Evolutionary conservation across 2,888 invertebrate genomes (phyloP), one percentile per base, ranked within the genome.

Genomic region (Anodontia alba): DNA sequence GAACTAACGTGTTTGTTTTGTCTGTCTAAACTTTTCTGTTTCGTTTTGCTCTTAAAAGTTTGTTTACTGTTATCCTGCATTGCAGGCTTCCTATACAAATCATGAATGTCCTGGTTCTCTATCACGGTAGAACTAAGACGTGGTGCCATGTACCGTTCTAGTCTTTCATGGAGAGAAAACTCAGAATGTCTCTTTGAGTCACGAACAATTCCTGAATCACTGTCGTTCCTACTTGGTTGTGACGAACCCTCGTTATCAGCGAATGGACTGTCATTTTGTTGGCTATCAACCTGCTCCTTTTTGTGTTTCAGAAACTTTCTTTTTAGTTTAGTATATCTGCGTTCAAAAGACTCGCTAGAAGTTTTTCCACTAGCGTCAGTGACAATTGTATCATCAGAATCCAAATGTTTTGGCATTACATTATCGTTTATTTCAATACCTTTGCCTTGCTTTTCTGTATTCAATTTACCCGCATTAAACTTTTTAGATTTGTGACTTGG

Each of bases 191-290:
- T 57, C 23, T 57, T 29, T 7, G 5, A 7, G 1, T 26, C 57
- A 26, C 29, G 23, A 7, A 26, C 23, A 8, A 17, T 57, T 7
- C 29, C 57, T 33, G 62, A 29, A 17, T 31, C 31, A 7, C 29
- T 33, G 10, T 62, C 62, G 20, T 31, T 17, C 33, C 62, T 31
- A 17, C 62, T 62, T 62, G 31, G 62, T 1, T 17, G 23, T 33
- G 62, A 62, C 17, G 62, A 62, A 17, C 62, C 62, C 33, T 62
- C 62, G 17, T 62, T 62, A 33, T 62, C 62, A 12, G 62, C 62
- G 10, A 29, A 33, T 20, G 5, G 62, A 33, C 33, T 17, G 5
- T 62, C 62, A 62, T 33, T 62, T 31, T 17, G 23, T 2, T 62
- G 17, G 1, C 7, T 1, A 12, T 17, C 12, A 3, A 7, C 33